A percentile compares a stretch with the other conserved stretches of the same genome.
Conservation (phyloP, 2,888 invertebrate species). For the Allolobophora icterica region DNA sequence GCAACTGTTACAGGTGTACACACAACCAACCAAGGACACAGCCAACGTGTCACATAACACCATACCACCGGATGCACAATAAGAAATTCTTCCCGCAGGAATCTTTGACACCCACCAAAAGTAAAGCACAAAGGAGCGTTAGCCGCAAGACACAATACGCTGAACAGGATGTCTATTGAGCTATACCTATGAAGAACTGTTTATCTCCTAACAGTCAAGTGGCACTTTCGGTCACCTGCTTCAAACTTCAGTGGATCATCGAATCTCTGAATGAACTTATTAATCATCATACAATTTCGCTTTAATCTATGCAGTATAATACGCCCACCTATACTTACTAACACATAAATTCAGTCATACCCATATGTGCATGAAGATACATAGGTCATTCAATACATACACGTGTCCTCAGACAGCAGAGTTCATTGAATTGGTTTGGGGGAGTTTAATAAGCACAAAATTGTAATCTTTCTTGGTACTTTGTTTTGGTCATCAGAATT, state of each 20-base stretch:
- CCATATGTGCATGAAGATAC: background rate
- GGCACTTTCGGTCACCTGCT: background rate
- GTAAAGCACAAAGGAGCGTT: background rate
- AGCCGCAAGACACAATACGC: background rate
- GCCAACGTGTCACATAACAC: background rate
- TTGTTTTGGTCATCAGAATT: too few species aligned
- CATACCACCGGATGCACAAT: background rate
- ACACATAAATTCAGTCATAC: background rate
- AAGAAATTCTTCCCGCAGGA: background rate
- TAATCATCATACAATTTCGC: background rate
- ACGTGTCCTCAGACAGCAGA: too few species aligned
- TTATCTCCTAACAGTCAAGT: background rate
- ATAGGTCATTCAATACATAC: background rate
- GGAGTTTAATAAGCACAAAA: too few species aligned
- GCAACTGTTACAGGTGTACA: background rate
- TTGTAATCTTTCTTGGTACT: too few species aligned
- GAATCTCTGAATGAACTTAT: background rate
- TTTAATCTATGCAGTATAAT: background rate
- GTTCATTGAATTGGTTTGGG: too few species aligned
- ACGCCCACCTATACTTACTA: background rate
- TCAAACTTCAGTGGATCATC: background rate
- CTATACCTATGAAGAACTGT: background rate
- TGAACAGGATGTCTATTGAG: background rate
- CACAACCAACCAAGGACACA: background rate
- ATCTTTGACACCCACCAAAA: background rate